These are phyloP conservation scores for Corapipo altera DNA, from an alignment of 2,113 vertebrate genomes.

Conservation along the genomic window DNA sequence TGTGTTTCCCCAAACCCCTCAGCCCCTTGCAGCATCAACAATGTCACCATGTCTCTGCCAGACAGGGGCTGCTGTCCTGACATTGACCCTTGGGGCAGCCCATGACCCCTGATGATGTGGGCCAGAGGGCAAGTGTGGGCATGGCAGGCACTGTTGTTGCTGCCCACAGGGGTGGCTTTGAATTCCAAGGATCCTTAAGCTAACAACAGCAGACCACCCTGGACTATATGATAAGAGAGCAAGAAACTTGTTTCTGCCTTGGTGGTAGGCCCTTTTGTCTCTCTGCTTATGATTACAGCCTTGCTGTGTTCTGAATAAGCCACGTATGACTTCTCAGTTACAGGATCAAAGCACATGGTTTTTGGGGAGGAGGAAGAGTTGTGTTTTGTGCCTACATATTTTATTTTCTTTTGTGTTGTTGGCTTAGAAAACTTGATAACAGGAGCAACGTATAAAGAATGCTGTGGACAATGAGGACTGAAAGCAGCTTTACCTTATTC, in stretches of 20 bases:
- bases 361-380: background rate
- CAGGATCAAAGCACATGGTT: background rate
- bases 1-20: background rate
- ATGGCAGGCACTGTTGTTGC: fast-evolving
- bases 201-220: background rate
- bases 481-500: slow-evolving; percentile 38
- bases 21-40: fast-evolving
- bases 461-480: background rate
- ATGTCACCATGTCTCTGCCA: background rate
- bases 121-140: no score
- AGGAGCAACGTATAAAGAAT: background rate
- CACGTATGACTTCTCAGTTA: background rate
- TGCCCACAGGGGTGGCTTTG: background rate
- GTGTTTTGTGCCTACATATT: background rate
- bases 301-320: background rate
- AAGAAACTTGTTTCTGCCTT: background rate
- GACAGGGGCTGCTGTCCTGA: fast-evolving
- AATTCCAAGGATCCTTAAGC: background rate
- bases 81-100: background rate
- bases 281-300: background rate
- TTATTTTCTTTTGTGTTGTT: background rate
- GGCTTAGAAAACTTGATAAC: background rate
- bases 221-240: background rate
- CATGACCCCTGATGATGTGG: fast-evolving
- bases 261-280: background rate